Evolutionary conservation across 2,888 invertebrate genomes (phyloP).

Genomic region (Ferrisia virgata): DNA sequence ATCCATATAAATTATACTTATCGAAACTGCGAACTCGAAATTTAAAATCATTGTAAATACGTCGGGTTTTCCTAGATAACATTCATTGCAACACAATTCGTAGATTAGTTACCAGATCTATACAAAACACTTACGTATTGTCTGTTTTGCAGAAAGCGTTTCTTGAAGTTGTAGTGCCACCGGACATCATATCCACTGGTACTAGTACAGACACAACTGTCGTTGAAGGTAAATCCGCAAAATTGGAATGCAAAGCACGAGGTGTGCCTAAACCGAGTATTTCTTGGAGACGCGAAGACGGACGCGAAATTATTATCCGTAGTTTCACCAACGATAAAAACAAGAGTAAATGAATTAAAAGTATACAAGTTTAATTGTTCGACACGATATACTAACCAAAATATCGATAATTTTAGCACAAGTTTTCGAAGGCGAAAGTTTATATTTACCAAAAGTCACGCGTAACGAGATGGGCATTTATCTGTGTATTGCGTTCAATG

Average conservation of each 20-base stretch:
- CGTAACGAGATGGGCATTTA: conserved; percentile 41
- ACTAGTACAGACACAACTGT: conserved; percentile 92
- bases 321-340: conserved; percentile 65
- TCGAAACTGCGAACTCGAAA: not conserved
- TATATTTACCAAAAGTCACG: conserved; percentile 38
- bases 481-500: conserved; percentile 33
- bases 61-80: too few relatives aligned
- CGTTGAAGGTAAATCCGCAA: conserved; percentile 86
- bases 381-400: not conserved
- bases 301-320: conserved; percentile 74
- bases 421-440: conserved; percentile 43
- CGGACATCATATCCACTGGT: conserved; percentile 84
- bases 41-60: too few relatives aligned
- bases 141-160: conserved; percentile 66
- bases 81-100: not conserved
- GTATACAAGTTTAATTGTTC: not conserved
- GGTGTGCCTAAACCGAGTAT: conserved; percentile 82
- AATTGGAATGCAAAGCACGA: conserved; percentile 79
- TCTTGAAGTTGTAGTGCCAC: conserved; percentile 86
- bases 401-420: conserved; percentile 34
- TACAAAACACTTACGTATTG: not conserved
- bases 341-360: conserved; percentile 62
- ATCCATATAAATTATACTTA: not conserved
- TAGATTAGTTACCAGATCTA: not conserved
- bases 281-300: conserved; percentile 82